Conservation (phyloP, 1,140 invertebrate species). For the Drosophila arizonae region DNA sequence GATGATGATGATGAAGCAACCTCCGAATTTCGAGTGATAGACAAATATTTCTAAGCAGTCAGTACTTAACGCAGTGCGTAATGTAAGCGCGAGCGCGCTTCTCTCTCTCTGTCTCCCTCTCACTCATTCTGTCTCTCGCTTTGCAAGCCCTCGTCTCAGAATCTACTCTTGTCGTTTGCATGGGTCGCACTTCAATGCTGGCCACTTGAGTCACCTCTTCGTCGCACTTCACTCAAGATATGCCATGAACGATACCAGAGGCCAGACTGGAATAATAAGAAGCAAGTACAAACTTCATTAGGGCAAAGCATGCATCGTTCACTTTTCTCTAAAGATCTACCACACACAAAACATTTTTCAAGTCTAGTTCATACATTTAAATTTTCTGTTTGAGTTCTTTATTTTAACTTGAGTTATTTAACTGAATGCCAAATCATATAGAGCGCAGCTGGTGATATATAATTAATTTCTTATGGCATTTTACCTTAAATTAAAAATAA, state of each 20-base stretch:
- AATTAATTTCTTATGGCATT: background rate
- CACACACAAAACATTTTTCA: background rate
- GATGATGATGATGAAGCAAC: constrained; percentile 22
- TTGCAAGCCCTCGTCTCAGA: constrained; percentile 27
- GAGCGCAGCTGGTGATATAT: background rate
- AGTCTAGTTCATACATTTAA: constrained; percentile 12
- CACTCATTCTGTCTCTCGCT: background rate
- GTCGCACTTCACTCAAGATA: constrained; percentile 23
- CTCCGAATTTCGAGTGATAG: constrained; percentile 40
- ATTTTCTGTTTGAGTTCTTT: too few relatives aligned
- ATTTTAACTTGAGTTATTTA: background rate
- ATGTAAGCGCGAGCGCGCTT: constrained; percentile 16
- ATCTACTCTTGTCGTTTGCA: constrained; percentile 26
- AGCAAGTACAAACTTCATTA: constrained; percentile 26
- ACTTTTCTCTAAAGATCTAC: background rate
- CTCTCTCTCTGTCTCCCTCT: background rate
- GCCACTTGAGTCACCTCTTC: constrained; percentile 25
- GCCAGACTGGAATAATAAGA: constrained; percentile 13
- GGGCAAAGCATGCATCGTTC: constrained; percentile 17
- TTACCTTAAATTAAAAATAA: too few relatives aligned
- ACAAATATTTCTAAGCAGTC: constrained; percentile 43
- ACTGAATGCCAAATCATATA: background rate
- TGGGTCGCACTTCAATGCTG: constrained; percentile 29
- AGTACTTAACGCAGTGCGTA: constrained; percentile 31
- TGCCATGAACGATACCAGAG: constrained; percentile 2